Conservation (phyloP, 1,140 invertebrate species). For the Hyles euphorbiae region DNA sequence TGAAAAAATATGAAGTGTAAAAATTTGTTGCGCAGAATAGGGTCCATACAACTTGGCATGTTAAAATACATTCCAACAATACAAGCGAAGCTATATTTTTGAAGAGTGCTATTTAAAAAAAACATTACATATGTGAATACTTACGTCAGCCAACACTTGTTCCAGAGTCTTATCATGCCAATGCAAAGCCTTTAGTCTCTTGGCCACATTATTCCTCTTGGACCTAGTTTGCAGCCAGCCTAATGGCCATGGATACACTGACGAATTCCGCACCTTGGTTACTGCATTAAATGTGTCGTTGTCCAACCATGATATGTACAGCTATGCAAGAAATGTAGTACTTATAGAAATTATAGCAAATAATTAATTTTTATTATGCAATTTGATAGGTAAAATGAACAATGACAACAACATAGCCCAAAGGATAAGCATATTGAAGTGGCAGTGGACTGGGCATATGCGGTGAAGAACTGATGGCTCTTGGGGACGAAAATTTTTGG, state of each 20-base stretch:
- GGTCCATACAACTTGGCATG: no score
- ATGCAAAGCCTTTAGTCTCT: constrained; percentile 83
- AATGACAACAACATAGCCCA: no score
- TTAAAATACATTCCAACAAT: no score
- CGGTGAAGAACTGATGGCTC: no score
- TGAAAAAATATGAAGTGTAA: constrained; percentile 31
- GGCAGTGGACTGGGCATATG: no score
- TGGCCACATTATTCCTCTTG: constrained; percentile 84
- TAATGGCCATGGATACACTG: constrained; percentile 94
- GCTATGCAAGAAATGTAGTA: constrained; percentile 59
- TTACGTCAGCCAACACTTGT: constrained; percentile 81
- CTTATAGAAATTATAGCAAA: no score
- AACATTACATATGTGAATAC: constrained; percentile 19
- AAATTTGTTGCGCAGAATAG: no score
- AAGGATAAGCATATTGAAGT: no score
- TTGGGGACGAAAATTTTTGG: no score
- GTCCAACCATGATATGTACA: constrained; percentile 93
- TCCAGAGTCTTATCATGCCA: constrained; percentile 88
- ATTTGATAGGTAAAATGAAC: no score
- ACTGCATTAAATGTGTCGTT: constrained; percentile 86
- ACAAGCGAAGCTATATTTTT: no score
- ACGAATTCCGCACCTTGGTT: constrained; percentile 90
- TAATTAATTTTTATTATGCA: no score
- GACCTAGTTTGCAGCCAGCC: constrained; percentile 88
- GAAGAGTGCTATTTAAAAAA: neutral